phyloP scores from a whole-genome alignment of 2,113 vertebrate genomes.

The Anolis sagrei region DNA sequence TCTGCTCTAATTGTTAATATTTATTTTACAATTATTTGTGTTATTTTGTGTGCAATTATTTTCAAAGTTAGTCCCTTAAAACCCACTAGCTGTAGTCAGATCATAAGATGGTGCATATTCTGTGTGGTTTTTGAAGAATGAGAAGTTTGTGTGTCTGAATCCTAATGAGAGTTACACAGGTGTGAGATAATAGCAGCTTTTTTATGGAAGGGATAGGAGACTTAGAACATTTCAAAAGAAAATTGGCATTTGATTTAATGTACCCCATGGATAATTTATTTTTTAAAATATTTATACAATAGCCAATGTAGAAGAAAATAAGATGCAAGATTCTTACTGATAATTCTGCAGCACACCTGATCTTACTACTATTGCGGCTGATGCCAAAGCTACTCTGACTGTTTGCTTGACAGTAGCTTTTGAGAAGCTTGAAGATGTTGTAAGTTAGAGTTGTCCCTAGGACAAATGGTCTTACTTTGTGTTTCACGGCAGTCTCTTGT shows the following conservation, averaged over 20 bases:
- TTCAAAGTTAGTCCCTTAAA: slow-evolving; percentile 59
- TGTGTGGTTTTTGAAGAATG: slow-evolving; percentile 62
- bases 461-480: background rate
- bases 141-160: slow-evolving; percentile 62
- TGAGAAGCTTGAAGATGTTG: background rate
- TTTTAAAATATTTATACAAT: slow-evolving; percentile 69
- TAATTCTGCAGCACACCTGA: slow-evolving; percentile 11
- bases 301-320: slow-evolving; percentile 49
- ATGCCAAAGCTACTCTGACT: background rate
- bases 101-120: slow-evolving; percentile 57
- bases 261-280: slow-evolving; percentile 62
- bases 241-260: slow-evolving; percentile 55
- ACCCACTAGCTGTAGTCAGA: slow-evolving; percentile 45
- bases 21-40: slow-evolving; percentile 38
- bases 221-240: slow-evolving; percentile 64
- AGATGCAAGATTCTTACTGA: slow-evolving; percentile 50
- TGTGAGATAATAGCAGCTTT: slow-evolving; percentile 65
- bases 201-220: slow-evolving; percentile 63
- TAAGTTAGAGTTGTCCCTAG: background rate
- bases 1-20: slow-evolving; percentile 63
- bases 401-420: background rate
- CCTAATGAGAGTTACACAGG: slow-evolving; percentile 66
- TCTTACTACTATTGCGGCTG: background rate
- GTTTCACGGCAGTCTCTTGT: background rate
- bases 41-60: slow-evolving; percentile 24